These are phyloP conservation scores for Poeciliopsis retropinna DNA, from an alignment of 2,113 vertebrate genomes.

Conservation along the genomic window DNA sequence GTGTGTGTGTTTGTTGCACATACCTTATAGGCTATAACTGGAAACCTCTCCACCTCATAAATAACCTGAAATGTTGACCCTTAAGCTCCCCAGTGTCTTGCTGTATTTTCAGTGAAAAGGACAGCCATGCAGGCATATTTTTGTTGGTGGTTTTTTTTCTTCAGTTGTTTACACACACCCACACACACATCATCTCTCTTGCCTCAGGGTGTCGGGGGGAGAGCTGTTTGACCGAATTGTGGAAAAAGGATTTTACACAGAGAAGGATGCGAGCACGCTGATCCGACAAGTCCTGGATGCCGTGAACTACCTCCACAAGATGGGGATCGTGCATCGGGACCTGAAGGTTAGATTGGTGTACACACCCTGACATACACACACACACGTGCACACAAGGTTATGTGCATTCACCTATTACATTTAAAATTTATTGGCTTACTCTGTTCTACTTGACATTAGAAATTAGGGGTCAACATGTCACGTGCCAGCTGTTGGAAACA, in stretches of 20 bases:
- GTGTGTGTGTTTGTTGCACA: constrained; percentile 6
- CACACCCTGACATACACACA: not conserved
- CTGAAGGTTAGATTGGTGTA: constrained; percentile 45
- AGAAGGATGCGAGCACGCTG: constrained; percentile 71
- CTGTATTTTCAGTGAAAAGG: constrained; percentile 1
- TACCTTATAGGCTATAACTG: constrained; percentile 42
- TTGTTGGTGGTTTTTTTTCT: not conserved
- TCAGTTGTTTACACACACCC: constrained; percentile 6
- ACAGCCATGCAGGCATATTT: not conserved
- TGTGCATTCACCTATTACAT: not conserved
- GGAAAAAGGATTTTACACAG: constrained; percentile 74
- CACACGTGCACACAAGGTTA: not conserved
- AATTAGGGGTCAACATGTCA: constrained; percentile 37
- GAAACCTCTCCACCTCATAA: constrained; percentile 47
- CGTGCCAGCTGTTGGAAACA: constrained; percentile 27
- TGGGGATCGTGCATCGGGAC: constrained; percentile 72
- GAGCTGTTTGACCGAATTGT: constrained; percentile 73
- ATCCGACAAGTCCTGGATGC: constrained; percentile 72
- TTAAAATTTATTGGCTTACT: not conserved
- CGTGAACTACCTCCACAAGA: constrained; percentile 71
- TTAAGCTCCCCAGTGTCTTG: constrained; percentile 4
- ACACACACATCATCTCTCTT: not conserved
- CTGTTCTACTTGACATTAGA: constrained; percentile 25
- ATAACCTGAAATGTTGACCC: constrained; percentile 38
- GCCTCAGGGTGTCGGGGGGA: constrained; percentile 66